Conservation (phyloP, 2,888 invertebrate genomes). For the Lobophora halterata region DNA sequence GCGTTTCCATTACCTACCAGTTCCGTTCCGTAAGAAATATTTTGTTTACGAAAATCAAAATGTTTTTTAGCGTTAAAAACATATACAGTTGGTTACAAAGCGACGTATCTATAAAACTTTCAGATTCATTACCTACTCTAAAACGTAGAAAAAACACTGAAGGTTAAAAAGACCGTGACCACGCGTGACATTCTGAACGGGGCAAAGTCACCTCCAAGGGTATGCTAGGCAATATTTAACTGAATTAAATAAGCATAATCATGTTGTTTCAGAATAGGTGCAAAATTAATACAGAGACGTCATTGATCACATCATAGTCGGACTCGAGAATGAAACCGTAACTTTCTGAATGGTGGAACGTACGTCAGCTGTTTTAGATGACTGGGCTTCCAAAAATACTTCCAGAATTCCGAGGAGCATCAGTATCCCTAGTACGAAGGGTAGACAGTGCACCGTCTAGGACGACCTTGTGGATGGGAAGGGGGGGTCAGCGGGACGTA, state of each 20-base stretch:
- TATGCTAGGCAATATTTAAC: conserved; percentile 34
- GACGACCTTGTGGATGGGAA: conserved; percentile 66
- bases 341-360: no score
- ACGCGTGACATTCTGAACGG: conserved; percentile 57
- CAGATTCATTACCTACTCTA: no score
- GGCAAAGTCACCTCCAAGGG: conserved; percentile 37
- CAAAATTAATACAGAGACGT: conserved; percentile 2
- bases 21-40: no score
- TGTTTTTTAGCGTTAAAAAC: conserved; percentile 2
- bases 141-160: conserved; percentile 21
- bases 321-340: background rate
- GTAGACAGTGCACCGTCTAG: conserved; percentile 44
- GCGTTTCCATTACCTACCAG: no score
- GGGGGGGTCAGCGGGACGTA: conserved; percentile 54
- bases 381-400: conserved; percentile 7
- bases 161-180: conserved; percentile 38
- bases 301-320: background rate
- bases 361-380: no score
- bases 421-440: conserved; percentile 28
- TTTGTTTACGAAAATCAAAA: background rate
- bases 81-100: no score
- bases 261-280: background rate
- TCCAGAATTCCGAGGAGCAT: conserved; percentile 1
- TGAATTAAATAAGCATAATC: conserved; percentile 3
- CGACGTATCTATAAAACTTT: no score